Base-by-base conservation (phyloP, 2,113 vertebrate species). In the Odocoileus virginianus region DNA sequence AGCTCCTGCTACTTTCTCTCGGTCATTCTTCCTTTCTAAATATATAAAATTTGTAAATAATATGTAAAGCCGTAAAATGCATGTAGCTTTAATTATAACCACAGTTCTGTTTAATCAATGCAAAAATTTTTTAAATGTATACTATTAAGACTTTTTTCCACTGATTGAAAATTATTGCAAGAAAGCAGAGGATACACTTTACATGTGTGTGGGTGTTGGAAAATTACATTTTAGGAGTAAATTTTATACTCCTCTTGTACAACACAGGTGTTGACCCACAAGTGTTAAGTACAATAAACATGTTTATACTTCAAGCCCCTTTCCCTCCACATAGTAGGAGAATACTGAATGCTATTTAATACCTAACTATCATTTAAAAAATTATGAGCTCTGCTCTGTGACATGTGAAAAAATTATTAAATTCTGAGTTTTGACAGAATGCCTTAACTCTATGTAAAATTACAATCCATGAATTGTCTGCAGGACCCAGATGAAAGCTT, bases 191-290 rank as follows among this genome's bases (percentile, higher is more conserved):
- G 61, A 96, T 89, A 67, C 15, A 5, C 17, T 88, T 81, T 81
- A 33, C 23, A 10, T n/a, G 45, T 17, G 27, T 43, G 36, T 7
- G 10, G 33, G 45, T 67, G 85, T 10, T 6, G 89, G 36, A 91
- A 97, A 97, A 95, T 96, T 97, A 43, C 57, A 67, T 92, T 97
- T 85, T 95, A 98, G 95, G 83, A 97, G 43, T 85, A 97, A 97
- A 97, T 89, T 74, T 8, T 95, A 82, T 97, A 45, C 28, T 96
- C 43, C 81, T 98, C 95, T 93, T 91, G 54, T 43, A 21, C n/a
- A 54, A 85, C 21, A 91, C n/a, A 61, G 76, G 67, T 45, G 87
- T 61, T 88, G 86, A 89, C 36, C 93, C 90, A 87, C 86, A 98
- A 89, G 36, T 96, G 9, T 96, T 97, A 95, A 92, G 5, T 57